phyloP scores from a whole-genome alignment of 2,888 invertebrate genomes.

The Hybos culiciformis region DNA sequence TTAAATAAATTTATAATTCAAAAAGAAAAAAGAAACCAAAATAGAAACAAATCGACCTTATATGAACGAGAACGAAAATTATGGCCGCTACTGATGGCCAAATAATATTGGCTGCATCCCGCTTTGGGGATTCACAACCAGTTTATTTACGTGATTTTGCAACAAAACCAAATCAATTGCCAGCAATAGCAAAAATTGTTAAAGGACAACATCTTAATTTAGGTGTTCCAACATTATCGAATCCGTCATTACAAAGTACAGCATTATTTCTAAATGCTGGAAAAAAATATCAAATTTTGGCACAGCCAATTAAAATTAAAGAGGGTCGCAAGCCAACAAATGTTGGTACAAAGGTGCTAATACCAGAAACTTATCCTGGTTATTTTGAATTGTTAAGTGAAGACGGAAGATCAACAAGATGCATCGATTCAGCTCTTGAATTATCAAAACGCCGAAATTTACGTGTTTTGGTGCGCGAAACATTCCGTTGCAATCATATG shows the following conservation, averaged over 20 bases:
- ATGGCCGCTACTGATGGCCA: constrained; percentile 88
- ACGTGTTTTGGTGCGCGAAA: constrained; percentile 35
- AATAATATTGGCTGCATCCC: constrained; percentile 72
- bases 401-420: constrained; percentile 80
- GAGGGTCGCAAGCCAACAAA: constrained; percentile 71
- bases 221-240: constrained; percentile 76
- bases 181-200: constrained; percentile 79
- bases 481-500: constrained; percentile 34
- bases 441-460: constrained; percentile 53
- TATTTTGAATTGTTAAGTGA: constrained; percentile 90
- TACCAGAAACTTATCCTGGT: constrained; percentile 81
- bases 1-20: not conserved
- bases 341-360: constrained; percentile 65
- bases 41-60: constrained; percentile 17
- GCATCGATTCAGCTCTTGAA: constrained; percentile 78
- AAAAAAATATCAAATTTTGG: constrained; percentile 71
- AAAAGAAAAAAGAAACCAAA: not conserved
- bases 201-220: constrained; percentile 88
- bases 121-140: constrained; percentile 37
- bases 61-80: too few relatives aligned
- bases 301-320: constrained; percentile 80
- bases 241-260: constrained; percentile 73
- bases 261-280: constrained; percentile 76
- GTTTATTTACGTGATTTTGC: constrained; percentile 41
- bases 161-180: constrained; percentile 61